phyloP scores from a whole-genome alignment of 92 coral and sea anemone genomes.

The Diadumene lineata region DNA sequence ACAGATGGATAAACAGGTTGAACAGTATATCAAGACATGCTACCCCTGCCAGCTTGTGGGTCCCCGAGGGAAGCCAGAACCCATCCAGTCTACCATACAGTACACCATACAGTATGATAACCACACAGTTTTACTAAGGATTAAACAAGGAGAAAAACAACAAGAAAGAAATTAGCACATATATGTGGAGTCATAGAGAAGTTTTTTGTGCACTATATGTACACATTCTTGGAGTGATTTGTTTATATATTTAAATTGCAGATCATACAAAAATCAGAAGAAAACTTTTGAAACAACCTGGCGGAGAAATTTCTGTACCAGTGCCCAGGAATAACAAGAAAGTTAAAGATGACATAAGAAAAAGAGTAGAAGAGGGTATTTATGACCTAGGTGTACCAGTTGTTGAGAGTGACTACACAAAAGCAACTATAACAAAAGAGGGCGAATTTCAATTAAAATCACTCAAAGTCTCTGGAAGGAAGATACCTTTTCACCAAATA shows the following conservation, averaged over 20 bases:
- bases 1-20: slow-evolving; percentile 57
- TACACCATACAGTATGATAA: too few species aligned
- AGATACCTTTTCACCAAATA: slow-evolving; percentile 14
- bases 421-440: slow-evolving; percentile 13
- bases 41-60: slow-evolving; percentile 59
- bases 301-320: slow-evolving; percentile 34
- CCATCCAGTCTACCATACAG: slow-evolving; percentile 52
- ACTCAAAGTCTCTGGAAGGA: slow-evolving; percentile 14
- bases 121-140: too few species aligned
- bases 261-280: slow-evolving; percentile 15
- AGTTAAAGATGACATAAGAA: slow-evolving; percentile 9
- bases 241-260: background rate
- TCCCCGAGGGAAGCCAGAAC: slow-evolving; percentile 58
- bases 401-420: background rate
- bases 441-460: slow-evolving; percentile 11
- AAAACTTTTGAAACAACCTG: slow-evolving; percentile 26
- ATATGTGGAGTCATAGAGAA: too few species aligned
- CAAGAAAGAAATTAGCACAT: too few species aligned
- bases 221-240: background rate
- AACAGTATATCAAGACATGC: slow-evolving; percentile 36
- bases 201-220: too few species aligned
- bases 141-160: too few species aligned
- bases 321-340: slow-evolving; percentile 22
- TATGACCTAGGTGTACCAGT: slow-evolving; percentile 34
- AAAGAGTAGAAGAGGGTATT: slow-evolving; percentile 6